These are phyloP conservation scores for Muscicapa adusta DNA, from an alignment of 2,113 vertebrate genomes.

Conservation along the genomic window DNA sequence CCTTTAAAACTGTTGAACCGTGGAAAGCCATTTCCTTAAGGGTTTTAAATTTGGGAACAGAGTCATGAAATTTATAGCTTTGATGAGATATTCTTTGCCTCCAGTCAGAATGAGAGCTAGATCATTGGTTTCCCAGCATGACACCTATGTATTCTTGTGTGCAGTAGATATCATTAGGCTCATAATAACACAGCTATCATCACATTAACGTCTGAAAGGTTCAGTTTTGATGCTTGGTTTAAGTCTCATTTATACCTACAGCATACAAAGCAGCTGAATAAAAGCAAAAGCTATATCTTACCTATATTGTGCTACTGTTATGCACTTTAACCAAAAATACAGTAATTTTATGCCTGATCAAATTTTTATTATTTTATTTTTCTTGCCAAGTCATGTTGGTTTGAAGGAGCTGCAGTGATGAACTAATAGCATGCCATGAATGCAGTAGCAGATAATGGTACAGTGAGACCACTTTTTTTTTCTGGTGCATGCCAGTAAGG, in stretches of 20 bases:
- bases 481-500: neutral
- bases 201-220: conserved; percentile 80
- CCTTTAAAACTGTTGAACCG: conserved; percentile 86
- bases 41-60: conserved; percentile 84
- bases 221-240: conserved; percentile 75
- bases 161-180: conserved; percentile 85
- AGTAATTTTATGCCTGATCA: conserved; percentile 46
- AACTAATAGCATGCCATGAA: neutral
- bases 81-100: conserved; percentile 85
- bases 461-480: neutral
- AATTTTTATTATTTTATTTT: conserved; percentile 3
- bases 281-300: conserved; percentile 45
- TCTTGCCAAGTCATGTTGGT: neutral
- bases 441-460: neutral
- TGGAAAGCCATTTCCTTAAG: conserved; percentile 90
- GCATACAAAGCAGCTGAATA: conserved; percentile 79
- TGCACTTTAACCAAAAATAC: conserved; percentile 32
- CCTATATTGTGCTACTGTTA: conserved; percentile 5
- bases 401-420: neutral
- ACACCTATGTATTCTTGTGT: conserved; percentile 79
- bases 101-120: conserved; percentile 84
- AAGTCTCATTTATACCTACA: conserved; percentile 75
- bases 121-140: conserved; percentile 89
- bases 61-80: conserved; percentile 85
- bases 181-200: conserved; percentile 82